These are phyloP conservation scores for Rhinopomastus cyanomelas DNA, from an alignment of 2,113 vertebrate genomes.

Conservation along the genomic window DNA sequence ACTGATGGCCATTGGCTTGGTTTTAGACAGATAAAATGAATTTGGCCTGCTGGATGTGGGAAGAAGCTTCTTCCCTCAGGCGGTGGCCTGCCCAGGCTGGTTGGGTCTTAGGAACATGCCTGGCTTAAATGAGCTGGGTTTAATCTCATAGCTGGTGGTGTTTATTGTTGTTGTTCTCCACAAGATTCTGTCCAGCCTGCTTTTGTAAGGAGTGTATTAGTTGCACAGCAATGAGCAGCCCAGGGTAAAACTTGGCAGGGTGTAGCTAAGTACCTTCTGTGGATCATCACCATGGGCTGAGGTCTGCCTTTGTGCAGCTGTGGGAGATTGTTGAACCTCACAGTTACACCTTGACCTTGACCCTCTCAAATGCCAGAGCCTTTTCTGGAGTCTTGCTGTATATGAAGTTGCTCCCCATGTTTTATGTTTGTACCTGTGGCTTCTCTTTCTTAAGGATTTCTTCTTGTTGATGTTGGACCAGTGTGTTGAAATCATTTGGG, in stretches of 20 bases:
- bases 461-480: neutral
- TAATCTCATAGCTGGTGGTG: neutral
- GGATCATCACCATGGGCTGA: neutral
- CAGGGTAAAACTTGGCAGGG: neutral
- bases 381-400: neutral
- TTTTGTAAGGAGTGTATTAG: accelerated
- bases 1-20: neutral
- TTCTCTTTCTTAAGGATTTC: neutral
- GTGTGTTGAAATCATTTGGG: neutral
- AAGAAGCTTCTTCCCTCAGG: neutral
- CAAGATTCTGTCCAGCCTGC: neutral
- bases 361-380: neutral
- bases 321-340: neutral
- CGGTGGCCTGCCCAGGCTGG: neutral
- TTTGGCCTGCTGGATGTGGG: neutral
- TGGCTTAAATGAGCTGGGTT: neutral
- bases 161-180: neutral
- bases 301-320: neutral
- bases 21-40: neutral
- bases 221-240: neutral
- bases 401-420: neutral
- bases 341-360: neutral
- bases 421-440: neutral
- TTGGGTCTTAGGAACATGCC: neutral
- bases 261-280: neutral